Evolutionary conservation across 92 coral and sea anemone genomes (phyloP).

Genomic region (Heteractis magnifica): DNA sequence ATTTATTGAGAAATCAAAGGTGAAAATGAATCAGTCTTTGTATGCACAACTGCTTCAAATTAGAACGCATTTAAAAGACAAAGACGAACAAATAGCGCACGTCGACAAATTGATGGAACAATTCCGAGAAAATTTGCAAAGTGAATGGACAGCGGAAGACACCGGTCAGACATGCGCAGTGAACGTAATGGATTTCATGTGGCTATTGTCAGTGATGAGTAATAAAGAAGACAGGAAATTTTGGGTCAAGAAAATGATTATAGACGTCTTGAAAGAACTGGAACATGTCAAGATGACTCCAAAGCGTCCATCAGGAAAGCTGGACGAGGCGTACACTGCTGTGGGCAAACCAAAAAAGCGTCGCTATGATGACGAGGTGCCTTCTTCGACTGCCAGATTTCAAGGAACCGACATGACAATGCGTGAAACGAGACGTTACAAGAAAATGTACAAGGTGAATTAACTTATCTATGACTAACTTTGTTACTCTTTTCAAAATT

Average conservation of each 20-base stretch:
- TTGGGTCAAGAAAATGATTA: neutral
- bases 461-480: neutral
- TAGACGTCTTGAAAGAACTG: neutral
- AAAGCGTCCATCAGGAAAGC: neutral
- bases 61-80: neutral
- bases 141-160: constrained; percentile 1
- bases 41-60: neutral
- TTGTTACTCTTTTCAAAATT: no score
- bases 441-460: neutral
- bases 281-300: neutral
- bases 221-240: neutral
- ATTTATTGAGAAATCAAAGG: neutral
- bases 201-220: neutral
- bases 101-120: neutral
- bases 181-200: neutral
- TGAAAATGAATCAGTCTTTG: neutral
- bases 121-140: neutral
- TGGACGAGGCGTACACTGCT: neutral
- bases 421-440: neutral
- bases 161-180: neutral
- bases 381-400: neutral
- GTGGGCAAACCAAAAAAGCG: neutral
- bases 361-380: neutral
- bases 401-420: neutral
- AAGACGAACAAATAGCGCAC: neutral